These are phyloP conservation scores for Bujurquina vittata DNA, from an alignment of 2,113 vertebrate genomes.

Conservation along the genomic window DNA sequence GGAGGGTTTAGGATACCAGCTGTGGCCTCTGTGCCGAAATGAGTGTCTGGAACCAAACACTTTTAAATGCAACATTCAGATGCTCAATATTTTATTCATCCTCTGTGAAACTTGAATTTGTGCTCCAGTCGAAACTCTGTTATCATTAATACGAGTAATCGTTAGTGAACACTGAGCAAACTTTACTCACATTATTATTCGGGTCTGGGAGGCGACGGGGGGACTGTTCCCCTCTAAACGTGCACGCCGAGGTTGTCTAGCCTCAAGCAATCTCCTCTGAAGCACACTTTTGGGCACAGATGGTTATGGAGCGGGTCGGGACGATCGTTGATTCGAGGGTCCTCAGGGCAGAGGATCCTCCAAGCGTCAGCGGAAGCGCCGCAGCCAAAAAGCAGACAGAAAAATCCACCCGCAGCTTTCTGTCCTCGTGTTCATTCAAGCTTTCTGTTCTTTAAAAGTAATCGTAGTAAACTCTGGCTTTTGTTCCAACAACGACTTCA, in stretches of 20 bases:
- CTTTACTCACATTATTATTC: not conserved
- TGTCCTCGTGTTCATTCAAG: not conserved
- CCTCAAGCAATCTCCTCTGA: not conserved
- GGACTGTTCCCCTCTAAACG: not conserved
- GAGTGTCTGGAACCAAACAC: fast-evolving
- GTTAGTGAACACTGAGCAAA: not conserved
- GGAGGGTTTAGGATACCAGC: too few species aligned
- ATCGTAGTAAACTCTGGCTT: not conserved
- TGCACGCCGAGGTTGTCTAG: not conserved
- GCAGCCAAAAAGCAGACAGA: not conserved
- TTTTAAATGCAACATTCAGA: not conserved
- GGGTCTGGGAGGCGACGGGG: not conserved
- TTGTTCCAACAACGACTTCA: not conserved
- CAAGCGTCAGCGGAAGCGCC: not conserved
- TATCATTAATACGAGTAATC: fast-evolving
- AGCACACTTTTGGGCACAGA: not conserved
- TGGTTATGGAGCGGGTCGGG: not conserved
- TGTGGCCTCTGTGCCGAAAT: fast-evolving
- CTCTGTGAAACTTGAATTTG: not conserved
- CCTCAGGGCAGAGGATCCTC: not conserved
- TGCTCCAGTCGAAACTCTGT: not conserved
- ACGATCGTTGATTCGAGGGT: not conserved
- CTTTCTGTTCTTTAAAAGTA: not conserved
- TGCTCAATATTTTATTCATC: not conserved
- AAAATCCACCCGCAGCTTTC: not conserved